Base-by-base conservation (phyloP, 2,113 vertebrate genomes). In the Python bivittatus region DNA sequence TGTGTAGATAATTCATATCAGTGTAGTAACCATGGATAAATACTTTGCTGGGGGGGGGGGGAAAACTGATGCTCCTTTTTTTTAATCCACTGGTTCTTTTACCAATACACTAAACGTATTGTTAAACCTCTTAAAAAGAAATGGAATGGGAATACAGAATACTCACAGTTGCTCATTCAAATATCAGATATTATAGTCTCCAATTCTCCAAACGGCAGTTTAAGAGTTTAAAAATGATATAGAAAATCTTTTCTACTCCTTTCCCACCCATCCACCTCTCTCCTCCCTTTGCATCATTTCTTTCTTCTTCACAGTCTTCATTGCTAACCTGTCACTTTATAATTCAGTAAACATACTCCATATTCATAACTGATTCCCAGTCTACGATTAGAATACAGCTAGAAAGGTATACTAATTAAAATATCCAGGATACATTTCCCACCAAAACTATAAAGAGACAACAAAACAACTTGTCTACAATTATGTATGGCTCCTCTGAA, bases 91-190 rank as follows among this genome's bases (percentile, higher is more conserved):
- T 90, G 44, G 13, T 91, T 93, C 15, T 44, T 52, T 0, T 92
- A 92, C 23, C 23, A 72, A 84, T 61, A 91, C 84, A 7, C 4
- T 91, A 22, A 93, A 94, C 91, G n/a, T 1, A 88, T 29, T 1
- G 92, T 58, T 56, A 84, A 58, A 11, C 54, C 1, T 29, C 3
- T 38, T 58, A 68, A 22, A 64, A 52, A 0, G 29, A 60, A 25
- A 53, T 90, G 88, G n/a, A 27, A 10, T 58, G 0, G 0, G 0
- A 25, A 56, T 72, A 0, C 56, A 92, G 84, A 1, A 0, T 27
- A 15, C 29, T n/a, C 27, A 53, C 7, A 86, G 48, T 22, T 15
- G 29, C 25, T 86, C 52, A 86, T 53, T 86, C 48, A 86, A 52
- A 54, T 57, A 6, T 56, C 29, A 87, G 1, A 54, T n/a, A 12